Base-by-base conservation (phyloP, 2,888 invertebrate species). In the Drosophila suboccidentalis region DNA sequence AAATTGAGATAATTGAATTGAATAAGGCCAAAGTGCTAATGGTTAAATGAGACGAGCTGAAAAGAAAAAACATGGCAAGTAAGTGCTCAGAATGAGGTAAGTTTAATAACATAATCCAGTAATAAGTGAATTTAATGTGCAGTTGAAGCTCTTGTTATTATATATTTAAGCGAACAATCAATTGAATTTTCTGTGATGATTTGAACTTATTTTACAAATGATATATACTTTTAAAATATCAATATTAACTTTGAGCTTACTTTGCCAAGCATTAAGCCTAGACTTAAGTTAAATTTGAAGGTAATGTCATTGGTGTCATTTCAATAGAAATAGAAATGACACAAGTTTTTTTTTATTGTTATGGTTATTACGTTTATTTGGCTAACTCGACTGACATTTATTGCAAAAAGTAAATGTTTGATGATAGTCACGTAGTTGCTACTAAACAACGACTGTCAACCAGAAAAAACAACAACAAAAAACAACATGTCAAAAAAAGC, bases 341-440 rank as follows among this genome's bases (percentile, higher is more conserved):
- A 43, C 26, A 47, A 58, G 46, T 75, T 75, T 76, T 74, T 59
- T 78, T 71, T 70, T 66, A 71, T 86, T 78, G 84, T 83, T 80
- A 71, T 69, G 71, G 58, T 50, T 68, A 67, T 74, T 66, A 70
- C 60, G 63, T 69, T 68, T 83, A 80, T 78, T 76, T 53, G 57
- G 66, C 70, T 68, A 69, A 61, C 49, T 63, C 69, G 38, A 39
- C 59, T 71, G 67, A 75, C 84, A 78, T 80, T 83, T 86, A 83
- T 86, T 83, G 82, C 68, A 70, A 61, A 73, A 70, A 78, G 71
- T 71, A 66, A 82, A 74, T 71, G 85, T 85, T 72, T 64, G 74
- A 73, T 74, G 89, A 78, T 78, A 83, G 84, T 89, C 84, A 84
- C 84, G 84, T 89, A 87, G 84, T 71, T 71, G 80, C 57, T 62